Evolutionary conservation across 2,797 vertebrate species (phyloP), one percentile per base, ranked within the genome.

Genomic region (Amphiprion clarkii): DNA sequence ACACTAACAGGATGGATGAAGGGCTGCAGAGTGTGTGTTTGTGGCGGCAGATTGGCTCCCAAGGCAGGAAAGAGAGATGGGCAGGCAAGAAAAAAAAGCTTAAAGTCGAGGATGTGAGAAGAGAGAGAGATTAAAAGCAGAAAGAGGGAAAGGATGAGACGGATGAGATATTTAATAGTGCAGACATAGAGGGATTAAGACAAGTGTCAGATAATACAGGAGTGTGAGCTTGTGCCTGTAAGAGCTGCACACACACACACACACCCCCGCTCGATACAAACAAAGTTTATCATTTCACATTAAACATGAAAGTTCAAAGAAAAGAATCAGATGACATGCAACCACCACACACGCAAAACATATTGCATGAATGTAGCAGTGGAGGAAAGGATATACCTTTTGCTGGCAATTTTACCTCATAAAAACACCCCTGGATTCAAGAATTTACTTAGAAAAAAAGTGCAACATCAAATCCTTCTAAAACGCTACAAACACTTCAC

Each of bases 101-200:
- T 71, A 75, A 82, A 88, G 70, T 79, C 60, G 59, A 58, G 55
- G 65, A 56, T 71, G 79, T 51, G 51, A 84, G 68, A 74, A 68
- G 72, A 67, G 69, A 62, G 68, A 64, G 58, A 79, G 78, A 87
- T 90, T 84, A 86, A 88, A 85, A 78, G 54, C 21, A 71, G 71
- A 46, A 56, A 58, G 52, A 84, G 73, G 66, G 67, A 54, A 51
- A 39, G 63, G 84, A 80, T 78, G 42, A 58, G 68, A 78, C 76
- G 71, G 77, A 71, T 29, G 64, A 79, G 76, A 82, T 67, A 53
- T 81, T 86, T 74, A 74, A 77, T 68, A 81, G 59, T 8, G 67
- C 13, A 36, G 57, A 76, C 87, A 85, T 63, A 72, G 67, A 72
- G 72, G 63, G 60, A 77, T 81, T 65, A 72, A 74, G 80, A 79